Evolutionary conservation across 2,113 vertebrate species (phyloP).

Genomic region (Hydropotes inermis): DNA sequence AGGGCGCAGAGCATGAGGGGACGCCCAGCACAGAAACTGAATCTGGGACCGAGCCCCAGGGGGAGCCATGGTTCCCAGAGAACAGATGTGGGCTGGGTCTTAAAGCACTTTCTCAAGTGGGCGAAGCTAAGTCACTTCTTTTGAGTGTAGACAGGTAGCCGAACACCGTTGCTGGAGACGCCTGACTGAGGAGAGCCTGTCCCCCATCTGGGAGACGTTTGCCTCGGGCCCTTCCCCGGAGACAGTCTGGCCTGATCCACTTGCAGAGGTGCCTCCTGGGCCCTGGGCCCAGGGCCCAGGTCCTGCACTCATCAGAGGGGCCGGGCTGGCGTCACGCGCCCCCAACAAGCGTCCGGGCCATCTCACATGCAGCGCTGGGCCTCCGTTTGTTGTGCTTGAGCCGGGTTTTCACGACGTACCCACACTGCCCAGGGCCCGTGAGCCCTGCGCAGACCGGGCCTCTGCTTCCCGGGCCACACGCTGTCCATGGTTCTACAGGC

Average conservation of each 20-base stretch:
- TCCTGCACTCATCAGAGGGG: not conserved
- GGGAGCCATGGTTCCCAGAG: not conserved
- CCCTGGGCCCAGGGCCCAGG: not conserved
- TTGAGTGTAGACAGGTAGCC: not conserved
- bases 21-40: too few relatives aligned
- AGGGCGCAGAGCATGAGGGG: not conserved
- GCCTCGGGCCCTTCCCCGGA: accelerated
- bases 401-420: accelerated
- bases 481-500: accelerated
- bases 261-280: not conserved
- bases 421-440: not conserved
- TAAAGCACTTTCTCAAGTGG: conserved; percentile 94
- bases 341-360: accelerated
- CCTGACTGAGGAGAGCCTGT: not conserved
- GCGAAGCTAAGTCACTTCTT: conserved; percentile 70
- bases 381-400: not conserved
- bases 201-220: not conserved
- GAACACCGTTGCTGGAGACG: not conserved
- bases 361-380: accelerated
- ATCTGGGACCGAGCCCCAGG: accelerated
- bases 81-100: conserved; percentile 92
- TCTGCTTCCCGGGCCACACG: accelerated
- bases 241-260: not conserved
- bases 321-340: accelerated
- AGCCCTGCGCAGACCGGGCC: not conserved